Evolutionary conservation across 2,888 invertebrate genomes (phyloP).

Genomic region (Saturnia pavonia): DNA sequence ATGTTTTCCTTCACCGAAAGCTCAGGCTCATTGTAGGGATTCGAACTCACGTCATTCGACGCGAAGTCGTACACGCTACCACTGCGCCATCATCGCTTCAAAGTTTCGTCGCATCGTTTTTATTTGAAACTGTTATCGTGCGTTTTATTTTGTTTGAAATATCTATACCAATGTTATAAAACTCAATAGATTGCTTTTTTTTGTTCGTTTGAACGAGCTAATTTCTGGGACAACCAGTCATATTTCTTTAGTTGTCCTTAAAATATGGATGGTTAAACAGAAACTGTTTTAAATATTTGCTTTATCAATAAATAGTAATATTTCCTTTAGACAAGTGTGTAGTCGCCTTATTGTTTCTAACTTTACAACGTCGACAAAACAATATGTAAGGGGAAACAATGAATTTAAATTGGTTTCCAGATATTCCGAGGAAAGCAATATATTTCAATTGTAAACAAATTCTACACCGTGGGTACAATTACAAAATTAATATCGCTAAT

Average conservation of each 20-base stretch:
- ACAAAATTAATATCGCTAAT: neutral
- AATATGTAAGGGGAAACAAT: slow-evolving; percentile 25
- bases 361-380: neutral
- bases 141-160: too few species aligned
- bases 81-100: too few species aligned
- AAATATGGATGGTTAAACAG: neutral
- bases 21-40: too few species aligned
- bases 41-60: too few species aligned
- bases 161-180: too few species aligned
- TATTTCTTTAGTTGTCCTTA: neutral
- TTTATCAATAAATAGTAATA: neutral
- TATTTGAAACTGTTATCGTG: too few species aligned
- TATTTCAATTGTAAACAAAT: slow-evolving; percentile 9
- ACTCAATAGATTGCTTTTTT: too few species aligned
- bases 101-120: too few species aligned
- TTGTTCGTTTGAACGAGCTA: too few species aligned
- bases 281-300: neutral
- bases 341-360: neutral
- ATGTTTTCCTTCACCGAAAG: too few species aligned
- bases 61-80: too few species aligned
- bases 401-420: slow-evolving; percentile 32
- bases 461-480: neutral
- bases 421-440: slow-evolving; percentile 16
- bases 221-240: too few species aligned
- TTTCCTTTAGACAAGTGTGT: neutral